These are phyloP conservation scores for Mythimna ferrago DNA, from an alignment of 2,888 invertebrate genomes.

Conservation along the genomic window DNA sequence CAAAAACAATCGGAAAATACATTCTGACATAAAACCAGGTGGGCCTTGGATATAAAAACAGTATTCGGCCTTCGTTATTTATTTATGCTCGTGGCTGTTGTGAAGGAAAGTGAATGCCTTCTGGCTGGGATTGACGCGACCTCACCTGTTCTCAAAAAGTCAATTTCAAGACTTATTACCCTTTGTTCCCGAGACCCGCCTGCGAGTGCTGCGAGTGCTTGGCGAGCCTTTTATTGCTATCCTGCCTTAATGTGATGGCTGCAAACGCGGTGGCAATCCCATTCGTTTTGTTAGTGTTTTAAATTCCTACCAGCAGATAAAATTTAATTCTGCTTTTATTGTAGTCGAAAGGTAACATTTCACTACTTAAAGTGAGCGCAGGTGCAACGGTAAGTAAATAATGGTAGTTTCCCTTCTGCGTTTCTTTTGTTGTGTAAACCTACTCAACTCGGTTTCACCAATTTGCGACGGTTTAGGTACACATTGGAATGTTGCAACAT, in stretches of 20 bases:
- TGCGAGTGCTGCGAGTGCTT: slow-evolving; percentile 75
- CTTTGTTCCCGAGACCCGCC: slow-evolving; percentile 83
- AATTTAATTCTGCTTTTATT: slow-evolving; percentile 41
- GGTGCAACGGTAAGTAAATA: slow-evolving; percentile 51
- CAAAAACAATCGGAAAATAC: slow-evolving; percentile 80
- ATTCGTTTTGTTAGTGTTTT: slow-evolving; percentile 67
- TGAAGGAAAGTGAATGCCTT: slow-evolving; percentile 82
- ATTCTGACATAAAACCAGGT: slow-evolving; percentile 83
- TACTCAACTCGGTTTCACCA: slow-evolving; percentile 82
- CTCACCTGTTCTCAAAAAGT: slow-evolving; percentile 85
- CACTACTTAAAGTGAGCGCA: slow-evolving; percentile 32
- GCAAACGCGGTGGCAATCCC: slow-evolving; percentile 74
- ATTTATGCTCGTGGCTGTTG: slow-evolving; percentile 78
- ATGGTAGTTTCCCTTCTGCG: slow-evolving; percentile 59
- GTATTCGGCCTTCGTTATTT: slow-evolving; percentile 78
- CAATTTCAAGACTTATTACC: slow-evolving; percentile 85
- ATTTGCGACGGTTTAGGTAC: slow-evolving; percentile 79
- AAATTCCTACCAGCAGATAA: slow-evolving; percentile 45
- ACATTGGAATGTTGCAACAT: slow-evolving; percentile 78
- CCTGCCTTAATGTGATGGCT: slow-evolving; percentile 76
- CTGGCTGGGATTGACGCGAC: slow-evolving; percentile 77
- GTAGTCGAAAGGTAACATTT: slow-evolving; percentile 19
- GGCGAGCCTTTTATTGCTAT: slow-evolving; percentile 77
- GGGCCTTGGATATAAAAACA: slow-evolving; percentile 81
- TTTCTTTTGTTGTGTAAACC: slow-evolving; percentile 69